Percentiles rank a stretch among this genome's conserved stretches.
Conservation (phyloP, 1,140 invertebrate genomes). For the Euura saliciscinereae region DNA sequence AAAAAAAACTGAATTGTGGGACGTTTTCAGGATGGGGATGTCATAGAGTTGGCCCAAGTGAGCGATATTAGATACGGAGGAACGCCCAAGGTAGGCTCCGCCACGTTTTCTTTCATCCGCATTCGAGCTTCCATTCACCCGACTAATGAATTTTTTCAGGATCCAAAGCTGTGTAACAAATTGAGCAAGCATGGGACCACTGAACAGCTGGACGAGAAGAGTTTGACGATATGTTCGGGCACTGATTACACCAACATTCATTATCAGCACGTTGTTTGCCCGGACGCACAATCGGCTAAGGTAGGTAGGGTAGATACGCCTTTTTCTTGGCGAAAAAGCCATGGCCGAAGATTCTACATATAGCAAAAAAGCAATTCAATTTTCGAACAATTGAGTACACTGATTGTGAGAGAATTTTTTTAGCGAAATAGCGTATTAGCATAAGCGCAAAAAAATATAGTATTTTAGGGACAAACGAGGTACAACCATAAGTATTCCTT, state of each 20-base stretch:
- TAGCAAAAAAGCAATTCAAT: not conserved
- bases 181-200: slow-evolving; percentile 73
- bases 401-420: not conserved
- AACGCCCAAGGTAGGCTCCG: slow-evolving; percentile 75
- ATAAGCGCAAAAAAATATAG: too few relatives aligned
- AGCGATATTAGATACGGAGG: slow-evolving; percentile 93
- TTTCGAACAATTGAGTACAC: too few relatives aligned
- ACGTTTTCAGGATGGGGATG: slow-evolving; percentile 87
- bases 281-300: slow-evolving; percentile 89
- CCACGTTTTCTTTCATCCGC: too few relatives aligned
- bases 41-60: slow-evolving; percentile 95
- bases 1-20: slow-evolving; percentile 29
- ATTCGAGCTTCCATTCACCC: too few relatives aligned
- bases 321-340: not conserved
- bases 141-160: slow-evolving; percentile 62
- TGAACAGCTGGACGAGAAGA: slow-evolving; percentile 88
- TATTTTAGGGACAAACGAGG: too few relatives aligned
- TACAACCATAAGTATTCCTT: too few relatives aligned
- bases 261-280: slow-evolving; percentile 93
- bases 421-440: too few relatives aligned
- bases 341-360: too few relatives aligned
- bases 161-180: slow-evolving; percentile 84
- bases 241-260: slow-evolving; percentile 98
- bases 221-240: slow-evolving; percentile 95
- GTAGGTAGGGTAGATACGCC: slow-evolving; percentile 58